Conservation (phyloP, 2,113 vertebrate genomes). For the Dasypus novemcinctus region DNA sequence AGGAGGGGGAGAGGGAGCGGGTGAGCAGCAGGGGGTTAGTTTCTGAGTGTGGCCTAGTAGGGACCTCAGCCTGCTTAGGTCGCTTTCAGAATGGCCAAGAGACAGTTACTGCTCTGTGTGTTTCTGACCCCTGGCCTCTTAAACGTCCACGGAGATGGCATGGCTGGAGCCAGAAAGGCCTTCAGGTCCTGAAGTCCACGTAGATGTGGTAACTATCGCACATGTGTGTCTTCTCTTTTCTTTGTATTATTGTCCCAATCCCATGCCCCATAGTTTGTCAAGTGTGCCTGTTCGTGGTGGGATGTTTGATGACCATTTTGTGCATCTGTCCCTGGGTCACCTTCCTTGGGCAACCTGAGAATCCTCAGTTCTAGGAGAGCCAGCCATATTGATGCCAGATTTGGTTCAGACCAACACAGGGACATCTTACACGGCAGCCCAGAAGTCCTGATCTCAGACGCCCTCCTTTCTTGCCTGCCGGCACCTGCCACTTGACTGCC, state of each 20-base stretch:
- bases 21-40: no score
- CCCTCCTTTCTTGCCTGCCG: neutral
- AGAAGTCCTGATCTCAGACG: neutral
- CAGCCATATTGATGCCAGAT: neutral
- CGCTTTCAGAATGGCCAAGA: no score
- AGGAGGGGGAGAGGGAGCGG: no score
- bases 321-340: neutral
- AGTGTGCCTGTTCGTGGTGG: neutral
- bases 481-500: no score
- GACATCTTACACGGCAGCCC: neutral
- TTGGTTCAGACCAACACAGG: neutral
- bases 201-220: neutral
- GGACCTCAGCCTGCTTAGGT: no score
- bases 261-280: neutral
- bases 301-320: neutral
- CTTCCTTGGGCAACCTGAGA: neutral
- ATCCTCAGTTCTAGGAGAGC: neutral
- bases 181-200: neutral
- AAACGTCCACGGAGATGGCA: neutral
- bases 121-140: neutral
- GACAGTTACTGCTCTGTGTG: neutral
- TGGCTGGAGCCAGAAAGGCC: neutral
- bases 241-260: neutral
- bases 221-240: neutral
- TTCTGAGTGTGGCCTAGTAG: no score